These are phyloP conservation scores for Neotoma lepida DNA, from an alignment of 2,113 vertebrate species.

Conservation along the genomic window DNA sequence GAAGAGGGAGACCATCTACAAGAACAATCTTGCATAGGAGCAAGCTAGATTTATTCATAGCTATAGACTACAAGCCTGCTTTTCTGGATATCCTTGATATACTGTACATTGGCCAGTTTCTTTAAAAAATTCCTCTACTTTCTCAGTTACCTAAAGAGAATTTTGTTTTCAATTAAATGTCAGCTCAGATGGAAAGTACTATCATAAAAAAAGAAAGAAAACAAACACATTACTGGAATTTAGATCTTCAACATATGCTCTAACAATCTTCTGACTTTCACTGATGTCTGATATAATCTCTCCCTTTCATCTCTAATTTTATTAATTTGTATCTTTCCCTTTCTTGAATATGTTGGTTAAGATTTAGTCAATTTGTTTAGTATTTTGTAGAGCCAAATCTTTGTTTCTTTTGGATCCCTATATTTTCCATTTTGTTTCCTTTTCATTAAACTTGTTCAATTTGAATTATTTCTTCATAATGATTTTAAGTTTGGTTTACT, in stretches of 20 bases:
- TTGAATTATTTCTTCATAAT: neutral
- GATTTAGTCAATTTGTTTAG: neutral
- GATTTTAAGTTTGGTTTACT: neutral
- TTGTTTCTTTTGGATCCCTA: neutral
- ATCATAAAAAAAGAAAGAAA: neutral
- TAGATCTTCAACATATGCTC: neutral
- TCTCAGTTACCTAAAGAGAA: neutral
- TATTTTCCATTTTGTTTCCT: neutral
- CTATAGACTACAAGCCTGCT: neutral
- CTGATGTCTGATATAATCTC: neutral
- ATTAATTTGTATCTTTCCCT: neutral
- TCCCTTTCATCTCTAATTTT: neutral
- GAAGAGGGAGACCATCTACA: no score
- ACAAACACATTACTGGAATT: neutral
- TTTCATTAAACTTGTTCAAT: neutral
- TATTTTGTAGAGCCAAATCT: neutral
- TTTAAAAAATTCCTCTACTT: slow-evolving; percentile 9
- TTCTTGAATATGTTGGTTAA: neutral
- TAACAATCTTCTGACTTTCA: neutral
- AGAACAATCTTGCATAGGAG: neutral
- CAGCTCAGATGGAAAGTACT: neutral
- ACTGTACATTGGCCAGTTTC: neutral
- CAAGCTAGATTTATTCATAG: neutral
- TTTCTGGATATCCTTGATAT: neutral
- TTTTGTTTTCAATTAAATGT: slow-evolving; percentile 16